These are phyloP conservation scores for Capreolus pygargus DNA, from an alignment of 2,113 vertebrate genomes.

Conservation along the genomic window DNA sequence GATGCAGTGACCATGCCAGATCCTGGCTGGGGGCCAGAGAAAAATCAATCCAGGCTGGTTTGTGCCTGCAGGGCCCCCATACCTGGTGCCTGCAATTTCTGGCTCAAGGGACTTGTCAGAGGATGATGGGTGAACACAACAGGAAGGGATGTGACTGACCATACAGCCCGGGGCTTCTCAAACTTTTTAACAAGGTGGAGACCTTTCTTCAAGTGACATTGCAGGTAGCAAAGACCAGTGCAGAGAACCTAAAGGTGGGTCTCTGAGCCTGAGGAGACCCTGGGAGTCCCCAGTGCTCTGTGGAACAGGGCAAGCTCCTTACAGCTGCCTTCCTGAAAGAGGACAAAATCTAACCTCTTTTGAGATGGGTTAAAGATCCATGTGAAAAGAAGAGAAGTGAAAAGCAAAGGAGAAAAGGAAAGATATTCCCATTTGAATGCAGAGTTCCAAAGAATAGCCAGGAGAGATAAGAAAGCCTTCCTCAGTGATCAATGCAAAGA, in stretches of 20 bases:
- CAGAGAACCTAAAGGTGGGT: not conserved
- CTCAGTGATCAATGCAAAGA: too few species aligned
- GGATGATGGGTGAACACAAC: not conserved
- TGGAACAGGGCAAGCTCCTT: accelerated
- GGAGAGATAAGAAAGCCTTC: too few species aligned
- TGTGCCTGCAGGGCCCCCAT: not conserved
- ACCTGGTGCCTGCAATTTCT: not conserved
- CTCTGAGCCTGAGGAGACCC: not conserved
- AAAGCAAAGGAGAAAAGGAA: too few species aligned
- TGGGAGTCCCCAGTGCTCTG: too few species aligned
- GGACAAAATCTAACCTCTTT: not conserved
- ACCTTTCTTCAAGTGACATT: not conserved
- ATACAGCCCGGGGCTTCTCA: not conserved
- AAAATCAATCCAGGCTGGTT: not conserved
- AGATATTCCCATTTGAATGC: too few species aligned
- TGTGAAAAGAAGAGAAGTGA: too few species aligned
- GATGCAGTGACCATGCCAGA: not conserved
- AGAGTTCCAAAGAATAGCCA: too few species aligned
- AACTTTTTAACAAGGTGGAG: not conserved
- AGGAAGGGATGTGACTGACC: not conserved
- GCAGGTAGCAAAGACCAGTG: not conserved
- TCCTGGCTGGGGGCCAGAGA: not conserved
- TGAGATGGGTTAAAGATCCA: not conserved
- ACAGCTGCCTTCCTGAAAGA: not conserved
- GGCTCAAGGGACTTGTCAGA: not conserved